A percentile compares a stretch with the other conserved stretches of the same genome.
Evolutionary conservation across 2,113 vertebrate genomes (phyloP).

Genomic region (Orycteropus afer): DNA sequence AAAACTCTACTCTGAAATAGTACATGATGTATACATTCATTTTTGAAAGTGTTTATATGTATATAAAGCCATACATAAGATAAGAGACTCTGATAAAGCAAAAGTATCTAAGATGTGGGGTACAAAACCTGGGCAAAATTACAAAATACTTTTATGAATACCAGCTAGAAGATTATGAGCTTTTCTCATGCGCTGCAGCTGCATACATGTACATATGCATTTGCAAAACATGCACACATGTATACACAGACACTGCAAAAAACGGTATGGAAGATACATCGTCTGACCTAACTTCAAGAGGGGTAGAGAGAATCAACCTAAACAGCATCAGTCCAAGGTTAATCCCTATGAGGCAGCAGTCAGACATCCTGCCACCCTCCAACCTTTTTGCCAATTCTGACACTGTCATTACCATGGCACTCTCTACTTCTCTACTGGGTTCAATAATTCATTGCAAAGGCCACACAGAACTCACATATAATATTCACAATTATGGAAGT

Average conservation of each 20-base stretch:
- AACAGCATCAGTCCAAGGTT: too few relatives aligned
- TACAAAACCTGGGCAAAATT: background rate
- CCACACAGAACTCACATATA: too few relatives aligned
- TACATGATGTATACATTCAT: background rate
- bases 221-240: rapidly evolving
- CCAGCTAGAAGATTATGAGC: background rate
- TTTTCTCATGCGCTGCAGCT: background rate
- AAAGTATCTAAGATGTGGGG: background rate
- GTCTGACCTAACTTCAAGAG: too few relatives aligned
- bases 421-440: too few relatives aligned
- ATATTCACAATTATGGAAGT: too few relatives aligned
- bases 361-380: too few relatives aligned
- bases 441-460: too few relatives aligned
- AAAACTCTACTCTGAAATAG: background rate
- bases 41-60: conserved; percentile 22
- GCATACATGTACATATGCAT: background rate
- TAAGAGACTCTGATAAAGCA: background rate
- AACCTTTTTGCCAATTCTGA: too few relatives aligned
- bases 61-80: background rate
- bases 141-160: background rate
- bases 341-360: too few relatives aligned
- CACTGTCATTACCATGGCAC: too few relatives aligned
- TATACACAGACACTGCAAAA: background rate
- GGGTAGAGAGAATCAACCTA: too few relatives aligned
- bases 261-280: too few relatives aligned